A percentile compares a stretch with the other conserved stretches of the same genome.
phyloP scores from a whole-genome alignment of 2,888 invertebrate genomes.

The Apomyelois bistriatella region DNA sequence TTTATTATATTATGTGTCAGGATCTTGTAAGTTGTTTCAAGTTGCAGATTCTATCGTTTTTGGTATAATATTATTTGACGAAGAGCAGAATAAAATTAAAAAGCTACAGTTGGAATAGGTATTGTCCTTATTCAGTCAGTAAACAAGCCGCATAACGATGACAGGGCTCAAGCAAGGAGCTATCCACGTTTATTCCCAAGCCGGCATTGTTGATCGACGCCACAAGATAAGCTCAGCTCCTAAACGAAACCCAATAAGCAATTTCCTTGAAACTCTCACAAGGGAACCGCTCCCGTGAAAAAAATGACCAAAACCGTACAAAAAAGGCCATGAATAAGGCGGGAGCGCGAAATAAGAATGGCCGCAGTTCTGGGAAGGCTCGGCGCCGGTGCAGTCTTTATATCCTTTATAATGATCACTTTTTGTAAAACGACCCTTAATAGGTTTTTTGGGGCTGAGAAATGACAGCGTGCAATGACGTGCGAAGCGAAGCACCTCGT shows the following conservation, averaged over 20 bases:
- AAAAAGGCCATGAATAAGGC: conserved; percentile 72
- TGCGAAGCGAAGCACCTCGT: conserved; percentile 33
- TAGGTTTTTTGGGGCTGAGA: conserved; percentile 68
- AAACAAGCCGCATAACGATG: background rate
- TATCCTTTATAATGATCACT: conserved; percentile 74
- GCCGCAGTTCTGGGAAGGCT: conserved; percentile 73
- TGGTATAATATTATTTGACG: too few species aligned
- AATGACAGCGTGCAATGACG: conserved; percentile 38
- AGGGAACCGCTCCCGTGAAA: conserved; percentile 69
- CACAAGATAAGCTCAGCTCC: conserved; percentile 64
- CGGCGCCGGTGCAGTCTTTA: conserved; percentile 75
- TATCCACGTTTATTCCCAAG: conserved; percentile 41
- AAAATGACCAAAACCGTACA: conserved; percentile 63
- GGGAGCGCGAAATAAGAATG: conserved; percentile 78
- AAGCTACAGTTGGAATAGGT: too few species aligned
- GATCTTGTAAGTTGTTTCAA: too few species aligned
- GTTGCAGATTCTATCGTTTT: too few species aligned
- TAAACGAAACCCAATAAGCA: conserved; percentile 76
- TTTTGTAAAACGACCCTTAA: conserved; percentile 70
- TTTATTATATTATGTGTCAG: too few species aligned
- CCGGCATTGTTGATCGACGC: conserved; percentile 52
- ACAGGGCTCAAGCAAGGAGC: conserved; percentile 24
- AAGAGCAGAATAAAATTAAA: too few species aligned
- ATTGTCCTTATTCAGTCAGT: background rate
- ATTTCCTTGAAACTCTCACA: conserved; percentile 75